These are phyloP conservation scores for Stenoptilia bipunctidactyla DNA, from an alignment of 2,888 invertebrate genomes.

Conservation along the genomic window DNA sequence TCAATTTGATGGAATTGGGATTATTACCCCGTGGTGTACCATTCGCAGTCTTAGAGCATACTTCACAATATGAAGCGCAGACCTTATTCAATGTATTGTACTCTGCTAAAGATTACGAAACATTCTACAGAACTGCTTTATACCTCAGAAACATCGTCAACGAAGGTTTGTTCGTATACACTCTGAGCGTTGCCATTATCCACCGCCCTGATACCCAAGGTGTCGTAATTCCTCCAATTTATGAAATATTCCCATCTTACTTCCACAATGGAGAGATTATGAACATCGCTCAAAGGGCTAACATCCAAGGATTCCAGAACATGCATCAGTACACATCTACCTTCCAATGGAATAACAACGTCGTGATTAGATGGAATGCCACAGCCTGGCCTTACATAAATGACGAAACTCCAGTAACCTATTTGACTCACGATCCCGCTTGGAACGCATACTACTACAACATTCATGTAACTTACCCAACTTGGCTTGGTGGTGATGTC, in stretches of 20 bases:
- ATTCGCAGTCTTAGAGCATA: conserved; percentile 68
- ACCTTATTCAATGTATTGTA: conserved; percentile 76
- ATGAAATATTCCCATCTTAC: conserved; percentile 80
- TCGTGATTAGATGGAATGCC: conserved; percentile 74
- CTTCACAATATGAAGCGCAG: conserved; percentile 73
- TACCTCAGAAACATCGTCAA: conserved; percentile 78
- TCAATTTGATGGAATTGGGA: conserved; percentile 58
- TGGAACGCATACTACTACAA: conserved; percentile 77
- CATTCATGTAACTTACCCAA: conserved; percentile 72
- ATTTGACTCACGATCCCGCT: conserved; percentile 81
- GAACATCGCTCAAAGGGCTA: conserved; percentile 74
- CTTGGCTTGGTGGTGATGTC: conserved; percentile 72
- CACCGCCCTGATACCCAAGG: conserved; percentile 75
- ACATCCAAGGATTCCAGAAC: conserved; percentile 40
- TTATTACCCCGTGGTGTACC: conserved; percentile 70
- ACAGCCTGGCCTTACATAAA: conserved; percentile 69
- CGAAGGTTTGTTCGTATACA: conserved; percentile 77
- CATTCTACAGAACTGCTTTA: conserved; percentile 77
- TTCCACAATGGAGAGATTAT: conserved; percentile 79
- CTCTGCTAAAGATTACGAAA: conserved; percentile 78
- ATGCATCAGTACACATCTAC: conserved; percentile 38
- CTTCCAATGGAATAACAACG: conserved; percentile 48
- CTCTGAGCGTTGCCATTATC: conserved; percentile 72
- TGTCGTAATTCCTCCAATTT: conserved; percentile 76
- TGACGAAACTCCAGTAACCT: conserved; percentile 71